phyloP scores from a whole-genome alignment of 1,140 invertebrate genomes.

The Drosophila nannoptera region DNA sequence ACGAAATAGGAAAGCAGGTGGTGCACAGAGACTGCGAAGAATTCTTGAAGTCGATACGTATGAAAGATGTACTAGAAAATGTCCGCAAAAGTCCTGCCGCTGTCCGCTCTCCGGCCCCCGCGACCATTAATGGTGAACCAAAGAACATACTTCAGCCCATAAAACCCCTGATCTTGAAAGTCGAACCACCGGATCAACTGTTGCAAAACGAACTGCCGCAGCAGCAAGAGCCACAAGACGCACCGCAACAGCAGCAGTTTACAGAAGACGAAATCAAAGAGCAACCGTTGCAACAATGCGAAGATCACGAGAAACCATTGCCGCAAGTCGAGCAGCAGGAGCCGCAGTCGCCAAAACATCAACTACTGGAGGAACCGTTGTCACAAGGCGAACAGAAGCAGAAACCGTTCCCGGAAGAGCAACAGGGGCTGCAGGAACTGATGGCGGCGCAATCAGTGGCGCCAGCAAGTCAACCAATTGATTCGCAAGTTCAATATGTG shows the following conservation, averaged over 20 bases:
- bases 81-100: background rate
- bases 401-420: background rate
- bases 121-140: background rate
- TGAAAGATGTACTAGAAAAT: conserved; percentile 39
- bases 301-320: no score
- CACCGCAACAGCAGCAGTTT: no score
- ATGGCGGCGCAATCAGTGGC: background rate
- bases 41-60: conserved; percentile 43
- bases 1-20: background rate
- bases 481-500: conserved; percentile 9
- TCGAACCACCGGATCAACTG: no score
- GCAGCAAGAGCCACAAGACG: no score
- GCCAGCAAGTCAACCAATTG: background rate
- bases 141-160: no score
- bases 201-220: no score
- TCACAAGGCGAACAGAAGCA: conserved; percentile 6
- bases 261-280: no score
- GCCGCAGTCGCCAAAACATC: no score
- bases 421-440: background rate
- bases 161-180: no score
- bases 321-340: no score
- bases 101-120: background rate
- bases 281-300: no score
- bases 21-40: conserved; percentile 43
- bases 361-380: background rate